Conservation (phyloP, 2,113 vertebrate species). For the Thamnaconus septentrionalis region DNA sequence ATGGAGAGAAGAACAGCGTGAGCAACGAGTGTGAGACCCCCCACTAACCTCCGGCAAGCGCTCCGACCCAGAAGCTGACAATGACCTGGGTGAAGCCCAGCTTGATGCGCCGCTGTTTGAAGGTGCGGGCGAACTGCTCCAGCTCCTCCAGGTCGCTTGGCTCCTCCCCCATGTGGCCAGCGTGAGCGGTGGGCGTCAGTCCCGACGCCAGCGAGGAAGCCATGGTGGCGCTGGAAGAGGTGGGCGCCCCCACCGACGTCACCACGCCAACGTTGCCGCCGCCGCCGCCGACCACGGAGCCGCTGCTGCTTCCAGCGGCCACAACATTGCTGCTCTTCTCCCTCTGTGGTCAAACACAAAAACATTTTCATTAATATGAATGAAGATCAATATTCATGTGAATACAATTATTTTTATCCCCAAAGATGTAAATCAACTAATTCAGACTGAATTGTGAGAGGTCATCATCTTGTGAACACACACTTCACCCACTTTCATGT, state of each 20-base stretch:
- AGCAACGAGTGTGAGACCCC: not conserved
- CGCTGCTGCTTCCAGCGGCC: slow-evolving; percentile 25
- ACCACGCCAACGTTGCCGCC: slow-evolving; percentile 27
- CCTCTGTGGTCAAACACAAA: slow-evolving; percentile 63
- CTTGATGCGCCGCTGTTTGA: slow-evolving; percentile 91
- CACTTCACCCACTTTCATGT: too few relatives aligned
- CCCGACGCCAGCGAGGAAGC: slow-evolving; percentile 48
- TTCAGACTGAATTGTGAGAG: too few relatives aligned
- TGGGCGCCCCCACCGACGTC: slow-evolving; percentile 46
- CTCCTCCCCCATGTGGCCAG: slow-evolving; percentile 77
- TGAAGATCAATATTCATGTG: too few relatives aligned
- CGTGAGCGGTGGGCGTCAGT: slow-evolving; percentile 65
- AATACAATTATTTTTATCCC: not conserved
- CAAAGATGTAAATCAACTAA: not conserved
- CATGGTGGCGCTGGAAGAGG: slow-evolving; percentile 59
- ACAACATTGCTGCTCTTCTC: slow-evolving; percentile 72
- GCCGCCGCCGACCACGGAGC: slow-evolving; percentile 19
- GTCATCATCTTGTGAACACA: too few relatives aligned
- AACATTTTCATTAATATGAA: not conserved
- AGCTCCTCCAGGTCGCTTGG: slow-evolving; percentile 92
- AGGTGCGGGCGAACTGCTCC: slow-evolving; percentile 91
- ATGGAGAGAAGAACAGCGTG: not conserved
- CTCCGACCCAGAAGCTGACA: too few relatives aligned
- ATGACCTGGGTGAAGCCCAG: slow-evolving; percentile 91
- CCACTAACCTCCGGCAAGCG: fast-evolving